Evolutionary conservation across 2,797 vertebrate genomes (phyloP), one percentile per base, ranked within the genome.

Genomic region (Spinibarbus caldwelli): DNA sequence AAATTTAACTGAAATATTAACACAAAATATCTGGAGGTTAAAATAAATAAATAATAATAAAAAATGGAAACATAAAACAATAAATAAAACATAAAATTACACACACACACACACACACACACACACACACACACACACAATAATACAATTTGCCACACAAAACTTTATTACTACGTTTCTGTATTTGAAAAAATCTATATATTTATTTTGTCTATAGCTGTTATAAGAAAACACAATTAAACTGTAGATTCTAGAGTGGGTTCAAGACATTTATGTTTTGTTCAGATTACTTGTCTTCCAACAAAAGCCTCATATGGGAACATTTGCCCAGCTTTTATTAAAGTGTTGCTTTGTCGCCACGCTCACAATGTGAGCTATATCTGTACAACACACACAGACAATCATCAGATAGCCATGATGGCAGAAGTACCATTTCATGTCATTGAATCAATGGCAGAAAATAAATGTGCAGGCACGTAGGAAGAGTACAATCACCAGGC

Each of bases 331-430:
- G 70, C 31, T 70, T 19, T 64, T 45, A 62, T 62, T 45, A 11
- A 19, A 21, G 59, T 26, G 23, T 72, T 31, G 49, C 10, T 31
- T 29, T 54, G 49, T 43, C 11, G 6, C 49, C 6, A 23, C 2
- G 0, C 47, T 54, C 6, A 67, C 64, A 67, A 70, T 70, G 64
- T 70, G 45, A 68, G 72, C n/a, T 0, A 38, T 54, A 43, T 43
- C 62, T n/a, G 54, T 57, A 41, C 76, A 43, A 34, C 57, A 80
- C 21, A 80, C 67, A 78, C 76, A 86, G 52, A 75, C 21, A 87
- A 83, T 45, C 72, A 80, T 81, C 70, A 86, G 78, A 91, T 88
- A 87, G 73, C 49, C 41, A 31, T 23, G 67, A 82, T 78, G 82
- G 70, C 78, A 62, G 7, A 70, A 47, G 29, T n/a, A 26, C 66